Conservation (phyloP, 2,113 vertebrate genomes). For the Trogon surrucura region DNA sequence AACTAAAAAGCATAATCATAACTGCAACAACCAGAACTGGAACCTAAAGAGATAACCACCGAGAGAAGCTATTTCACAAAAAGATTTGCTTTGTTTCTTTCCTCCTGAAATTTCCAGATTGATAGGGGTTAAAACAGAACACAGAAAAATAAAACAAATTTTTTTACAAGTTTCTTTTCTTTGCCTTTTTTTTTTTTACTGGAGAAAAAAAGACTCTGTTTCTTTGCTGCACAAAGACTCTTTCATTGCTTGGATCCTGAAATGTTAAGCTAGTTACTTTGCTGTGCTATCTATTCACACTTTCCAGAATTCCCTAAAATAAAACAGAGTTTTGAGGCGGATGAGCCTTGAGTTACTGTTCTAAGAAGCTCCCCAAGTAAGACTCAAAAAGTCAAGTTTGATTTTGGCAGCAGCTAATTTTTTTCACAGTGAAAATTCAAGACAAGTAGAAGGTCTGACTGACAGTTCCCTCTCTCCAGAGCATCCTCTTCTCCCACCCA, state of each 20-base stretch:
- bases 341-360: neutral
- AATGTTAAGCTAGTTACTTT: neutral
- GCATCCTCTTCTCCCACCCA: neutral
- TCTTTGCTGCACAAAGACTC: neutral
- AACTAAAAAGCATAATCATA: neutral
- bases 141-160: neutral
- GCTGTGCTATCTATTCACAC: neutral
- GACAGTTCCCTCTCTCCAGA: neutral
- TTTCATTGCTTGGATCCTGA: neutral
- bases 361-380: neutral
- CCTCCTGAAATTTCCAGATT: neutral
- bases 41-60: neutral
- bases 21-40: neutral
- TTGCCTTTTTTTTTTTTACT: neutral
- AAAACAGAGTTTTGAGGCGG: neutral
- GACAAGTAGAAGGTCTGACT: neutral
- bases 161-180: neutral
- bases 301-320: slow-evolving; percentile 6
- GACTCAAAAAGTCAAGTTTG: neutral
- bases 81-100: neutral
- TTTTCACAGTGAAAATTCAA: neutral
- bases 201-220: neutral
- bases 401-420: neutral
- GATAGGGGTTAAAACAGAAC: neutral
- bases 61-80: neutral